Percentiles rank a stretch among this genome's conserved stretches.
These are phyloP conservation scores for Sesamia inferens DNA, from an alignment of 2,888 invertebrate genomes.

Conservation along the genomic window DNA sequence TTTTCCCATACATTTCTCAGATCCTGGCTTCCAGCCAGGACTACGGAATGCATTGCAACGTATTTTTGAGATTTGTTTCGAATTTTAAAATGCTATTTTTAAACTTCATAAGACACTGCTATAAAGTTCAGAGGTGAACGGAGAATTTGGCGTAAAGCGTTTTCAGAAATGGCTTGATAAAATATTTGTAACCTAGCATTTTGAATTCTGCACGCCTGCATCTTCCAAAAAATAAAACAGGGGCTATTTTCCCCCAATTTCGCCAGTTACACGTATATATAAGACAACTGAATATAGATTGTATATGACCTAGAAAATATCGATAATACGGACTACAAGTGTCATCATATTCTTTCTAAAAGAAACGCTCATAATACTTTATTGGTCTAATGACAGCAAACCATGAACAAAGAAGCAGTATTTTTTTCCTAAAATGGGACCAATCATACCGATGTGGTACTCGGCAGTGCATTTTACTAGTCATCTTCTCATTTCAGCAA, in stretches of 20 bases:
- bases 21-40: slow-evolving; percentile 48
- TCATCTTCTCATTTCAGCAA: too few species aligned
- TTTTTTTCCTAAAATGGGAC: background rate
- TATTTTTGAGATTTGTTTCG: slow-evolving; percentile 43
- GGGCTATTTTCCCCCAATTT: background rate
- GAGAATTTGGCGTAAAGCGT: background rate
- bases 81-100: slow-evolving; percentile 42
- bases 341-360: background rate
- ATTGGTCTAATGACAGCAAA: background rate
- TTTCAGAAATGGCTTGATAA: slow-evolving; percentile 9
- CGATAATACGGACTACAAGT: fast-evolving
- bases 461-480: background rate
- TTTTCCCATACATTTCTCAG: slow-evolving; percentile 39
- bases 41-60: slow-evolving; percentile 17
- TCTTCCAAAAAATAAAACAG: fast-evolving
- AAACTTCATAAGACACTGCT: slow-evolving; percentile 39
- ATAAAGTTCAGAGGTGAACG: slow-evolving; percentile 4
- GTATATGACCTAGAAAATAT: background rate
- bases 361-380: background rate
- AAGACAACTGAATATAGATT: background rate
- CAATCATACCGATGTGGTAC: background rate
- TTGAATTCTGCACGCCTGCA: background rate
- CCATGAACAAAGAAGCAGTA: background rate
- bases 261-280: background rate
- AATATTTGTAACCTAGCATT: slow-evolving; percentile 3